phyloP scores from a whole-genome alignment of 2,113 vertebrate genomes.

The Pao palembangensis region DNA sequence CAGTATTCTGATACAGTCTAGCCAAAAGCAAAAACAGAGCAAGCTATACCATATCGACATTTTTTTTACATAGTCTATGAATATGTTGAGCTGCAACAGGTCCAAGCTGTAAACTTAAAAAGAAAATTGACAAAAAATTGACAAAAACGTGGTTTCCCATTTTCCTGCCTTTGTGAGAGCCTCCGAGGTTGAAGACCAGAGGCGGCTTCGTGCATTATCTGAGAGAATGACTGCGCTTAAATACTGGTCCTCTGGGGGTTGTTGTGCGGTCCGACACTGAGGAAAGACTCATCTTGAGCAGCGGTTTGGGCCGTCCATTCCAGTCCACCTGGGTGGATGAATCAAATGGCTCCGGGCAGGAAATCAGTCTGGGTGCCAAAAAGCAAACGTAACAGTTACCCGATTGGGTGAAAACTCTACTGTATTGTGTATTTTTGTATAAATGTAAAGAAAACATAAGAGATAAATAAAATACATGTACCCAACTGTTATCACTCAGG shows the following conservation, averaged over 20 bases:
- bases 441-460: slow-evolving; percentile 78
- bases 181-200: slow-evolving; percentile 19
- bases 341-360: slow-evolving; percentile 63
- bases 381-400: slow-evolving; percentile 69
- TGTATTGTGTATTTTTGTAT: slow-evolving; percentile 81
- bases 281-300: slow-evolving; percentile 28
- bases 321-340: slow-evolving; percentile 19
- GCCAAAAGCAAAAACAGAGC: slow-evolving; percentile 29
- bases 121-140: slow-evolving; percentile 8
- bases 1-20: slow-evolving; percentile 32
- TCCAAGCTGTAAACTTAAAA: slow-evolving; percentile 68
- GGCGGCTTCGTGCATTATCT: slow-evolving; percentile 29
- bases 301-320: slow-evolving; percentile 40
- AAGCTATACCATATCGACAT: slow-evolving; percentile 37
- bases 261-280: slow-evolving; percentile 21
- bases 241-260: slow-evolving; percentile 32
- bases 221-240: slow-evolving; percentile 34
- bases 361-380: slow-evolving; percentile 75
- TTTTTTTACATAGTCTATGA: slow-evolving; percentile 48
- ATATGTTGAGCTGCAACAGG: slow-evolving; percentile 59
- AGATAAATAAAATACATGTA: slow-evolving; percentile 78
- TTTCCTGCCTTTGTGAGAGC: slow-evolving; percentile 58
- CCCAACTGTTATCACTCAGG: slow-evolving; percentile 37
- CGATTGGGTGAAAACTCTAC: slow-evolving; percentile 73
- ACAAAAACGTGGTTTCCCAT: slow-evolving; percentile 45